Evolutionary conservation across 2,888 invertebrate species (phyloP).

Genomic region (Trichogramma dendrolimi): DNA sequence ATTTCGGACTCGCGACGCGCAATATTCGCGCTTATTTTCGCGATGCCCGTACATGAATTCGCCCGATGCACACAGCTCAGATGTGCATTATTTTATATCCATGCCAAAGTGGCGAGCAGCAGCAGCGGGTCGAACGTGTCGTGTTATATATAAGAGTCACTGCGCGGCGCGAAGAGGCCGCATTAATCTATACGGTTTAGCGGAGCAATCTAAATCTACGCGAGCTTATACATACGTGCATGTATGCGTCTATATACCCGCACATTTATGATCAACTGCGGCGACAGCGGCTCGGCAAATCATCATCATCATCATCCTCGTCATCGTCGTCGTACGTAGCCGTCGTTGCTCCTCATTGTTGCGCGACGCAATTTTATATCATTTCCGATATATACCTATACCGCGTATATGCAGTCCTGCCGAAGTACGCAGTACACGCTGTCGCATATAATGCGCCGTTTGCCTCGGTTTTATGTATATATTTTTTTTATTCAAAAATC

Average conservation of each 20-base stretch:
- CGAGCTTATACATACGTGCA: conserved; percentile 27
- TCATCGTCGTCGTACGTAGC: background rate
- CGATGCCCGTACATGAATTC: too few relatives aligned
- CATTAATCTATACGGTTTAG: conserved; percentile 52
- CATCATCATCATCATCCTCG: too few relatives aligned
- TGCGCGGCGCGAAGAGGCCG: conserved; percentile 34
- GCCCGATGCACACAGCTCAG: too few relatives aligned
- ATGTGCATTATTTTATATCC: background rate
- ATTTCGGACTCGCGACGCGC: background rate
- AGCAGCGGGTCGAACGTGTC: conserved; percentile 12
- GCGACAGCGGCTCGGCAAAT: background rate
- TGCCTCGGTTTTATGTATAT: too few relatives aligned
- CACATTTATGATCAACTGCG: conserved; percentile 1
- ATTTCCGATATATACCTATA: conserved; percentile 47
- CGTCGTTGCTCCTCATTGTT: background rate
- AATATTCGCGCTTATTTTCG: background rate
- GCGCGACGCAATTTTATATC: conserved; percentile 52
- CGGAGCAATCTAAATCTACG: conserved; percentile 53
- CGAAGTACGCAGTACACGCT: too few relatives aligned
- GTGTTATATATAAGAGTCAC: too few relatives aligned
- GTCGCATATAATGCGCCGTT: too few relatives aligned
- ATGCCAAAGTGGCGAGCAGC: background rate
- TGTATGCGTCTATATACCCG: conserved; percentile 15
- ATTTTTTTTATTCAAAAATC: too few relatives aligned
- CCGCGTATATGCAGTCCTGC: too few relatives aligned